These are phyloP conservation scores for Micrasema longulum DNA, from an alignment of 1,140 invertebrate species.

Conservation along the genomic window DNA sequence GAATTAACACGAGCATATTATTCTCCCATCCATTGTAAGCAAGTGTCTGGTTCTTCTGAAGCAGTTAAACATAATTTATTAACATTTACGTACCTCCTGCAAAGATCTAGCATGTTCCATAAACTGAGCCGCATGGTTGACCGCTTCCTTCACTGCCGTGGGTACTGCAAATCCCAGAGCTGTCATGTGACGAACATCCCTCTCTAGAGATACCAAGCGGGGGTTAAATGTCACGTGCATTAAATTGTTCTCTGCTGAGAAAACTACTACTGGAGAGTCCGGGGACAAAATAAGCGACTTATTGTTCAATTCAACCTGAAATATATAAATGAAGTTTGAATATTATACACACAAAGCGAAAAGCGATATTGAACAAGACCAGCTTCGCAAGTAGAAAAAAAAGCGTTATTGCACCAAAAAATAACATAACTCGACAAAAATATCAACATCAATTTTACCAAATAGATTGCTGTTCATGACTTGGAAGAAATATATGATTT, in stretches of 20 bases:
- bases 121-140: constrained; percentile 78
- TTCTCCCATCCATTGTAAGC: too few species aligned
- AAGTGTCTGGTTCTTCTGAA: background rate
- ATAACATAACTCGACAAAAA: too few species aligned
- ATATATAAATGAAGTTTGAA: background rate
- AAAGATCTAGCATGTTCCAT: constrained; percentile 83
- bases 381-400: too few species aligned
- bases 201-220: constrained; percentile 79
- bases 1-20: too few species aligned
- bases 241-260: constrained; percentile 64
- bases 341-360: background rate
- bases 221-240: constrained; percentile 63
- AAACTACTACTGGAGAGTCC: constrained; percentile 70
- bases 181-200: constrained; percentile 78
- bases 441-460: too few species aligned
- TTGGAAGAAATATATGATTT: too few species aligned
- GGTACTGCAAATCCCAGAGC: constrained; percentile 85
- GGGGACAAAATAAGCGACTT: constrained; percentile 65
- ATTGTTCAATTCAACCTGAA: constrained; percentile 67
- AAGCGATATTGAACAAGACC: too few species aligned
- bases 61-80: background rate
- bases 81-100: constrained; percentile 77
- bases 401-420: too few species aligned
- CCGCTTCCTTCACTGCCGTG: constrained; percentile 75
- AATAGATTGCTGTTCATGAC: too few species aligned